Conservation (phyloP, 1,140 invertebrate species). For the Macrostomum lignano region DNA sequence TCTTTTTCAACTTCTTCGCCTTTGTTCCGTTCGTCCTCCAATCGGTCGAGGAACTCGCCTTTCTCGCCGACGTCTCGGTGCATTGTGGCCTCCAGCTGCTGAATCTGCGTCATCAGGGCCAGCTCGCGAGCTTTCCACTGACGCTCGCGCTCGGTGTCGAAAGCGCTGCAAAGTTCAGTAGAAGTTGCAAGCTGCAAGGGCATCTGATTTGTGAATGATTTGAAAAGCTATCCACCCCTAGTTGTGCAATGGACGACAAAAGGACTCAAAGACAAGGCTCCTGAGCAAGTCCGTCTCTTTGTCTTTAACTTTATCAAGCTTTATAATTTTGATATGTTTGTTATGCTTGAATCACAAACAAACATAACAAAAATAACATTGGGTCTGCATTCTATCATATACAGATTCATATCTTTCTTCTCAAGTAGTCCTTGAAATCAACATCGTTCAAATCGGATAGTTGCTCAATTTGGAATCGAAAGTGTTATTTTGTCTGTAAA, state of each 20-base stretch:
- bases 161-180: constrained; percentile 16
- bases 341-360: no score
- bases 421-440: no score
- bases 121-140: constrained; percentile 26
- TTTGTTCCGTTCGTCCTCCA: constrained; percentile 21
- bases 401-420: no score
- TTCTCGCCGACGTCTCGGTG: constrained; percentile 29
- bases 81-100: constrained; percentile 28
- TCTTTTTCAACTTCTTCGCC: constrained; percentile 19
- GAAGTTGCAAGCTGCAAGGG: constrained; percentile 1
- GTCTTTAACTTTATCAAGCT: no score
- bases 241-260: not conserved
- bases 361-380: no score
- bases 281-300: no score
- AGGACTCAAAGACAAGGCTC: no score
- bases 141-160: constrained; percentile 26
- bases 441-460: no score
- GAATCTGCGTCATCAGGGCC: constrained; percentile 27
- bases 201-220: not conserved
- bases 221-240: not conserved
- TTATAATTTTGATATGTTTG: no score
- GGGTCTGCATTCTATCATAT: no score
- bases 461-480: no score
- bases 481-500: no score
- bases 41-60: constrained; percentile 22